A percentile compares a stretch with the other conserved stretches of the same genome.
These are phyloP conservation scores for Oikopleura dioica DNA, from an alignment of 23 tunicate genomes.

Conservation along the genomic window DNA sequence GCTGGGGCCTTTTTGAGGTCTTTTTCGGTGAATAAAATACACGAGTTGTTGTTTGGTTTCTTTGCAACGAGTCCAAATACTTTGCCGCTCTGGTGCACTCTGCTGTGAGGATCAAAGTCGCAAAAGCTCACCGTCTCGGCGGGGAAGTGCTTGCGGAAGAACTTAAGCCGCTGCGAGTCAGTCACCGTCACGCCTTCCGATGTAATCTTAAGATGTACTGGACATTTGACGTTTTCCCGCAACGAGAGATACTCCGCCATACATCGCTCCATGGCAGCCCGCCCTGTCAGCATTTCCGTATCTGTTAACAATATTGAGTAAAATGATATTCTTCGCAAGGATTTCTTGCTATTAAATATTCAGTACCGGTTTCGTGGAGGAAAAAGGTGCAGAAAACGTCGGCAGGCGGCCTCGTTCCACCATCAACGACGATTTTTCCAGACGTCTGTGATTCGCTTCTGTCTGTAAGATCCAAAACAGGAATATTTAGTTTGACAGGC, in stretches of 20 bases:
- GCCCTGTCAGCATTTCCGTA: constrained; percentile 9
- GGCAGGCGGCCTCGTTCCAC: neutral
- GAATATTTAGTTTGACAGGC: constrained; percentile 9
- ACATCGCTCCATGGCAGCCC: neutral
- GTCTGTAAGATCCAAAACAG: neutral
- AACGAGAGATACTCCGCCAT: neutral
- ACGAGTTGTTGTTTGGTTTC: neutral
- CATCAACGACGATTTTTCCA: neutral
- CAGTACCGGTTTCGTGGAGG: constrained; percentile 9
- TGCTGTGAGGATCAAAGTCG: neutral
- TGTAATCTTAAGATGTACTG: neutral
- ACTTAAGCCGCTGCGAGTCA: neutral
- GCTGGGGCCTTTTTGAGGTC: neutral
- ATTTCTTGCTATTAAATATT: too few species aligned
- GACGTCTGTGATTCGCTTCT: too few species aligned
- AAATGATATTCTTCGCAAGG: too few species aligned
- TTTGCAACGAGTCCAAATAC: constrained; percentile 1
- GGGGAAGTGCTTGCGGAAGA: constrained; percentile 9
- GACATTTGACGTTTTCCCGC: neutral
- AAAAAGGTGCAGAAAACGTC: neutral
- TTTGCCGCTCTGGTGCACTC: too few species aligned
- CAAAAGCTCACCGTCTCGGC: neutral
- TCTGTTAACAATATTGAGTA: neutral
- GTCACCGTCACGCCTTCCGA: neutral
- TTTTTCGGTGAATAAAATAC: neutral